Evolutionary conservation across 2,113 vertebrate genomes (phyloP), one percentile per base, ranked within the genome.

Genomic region (Amia ocellicauda): DNA sequence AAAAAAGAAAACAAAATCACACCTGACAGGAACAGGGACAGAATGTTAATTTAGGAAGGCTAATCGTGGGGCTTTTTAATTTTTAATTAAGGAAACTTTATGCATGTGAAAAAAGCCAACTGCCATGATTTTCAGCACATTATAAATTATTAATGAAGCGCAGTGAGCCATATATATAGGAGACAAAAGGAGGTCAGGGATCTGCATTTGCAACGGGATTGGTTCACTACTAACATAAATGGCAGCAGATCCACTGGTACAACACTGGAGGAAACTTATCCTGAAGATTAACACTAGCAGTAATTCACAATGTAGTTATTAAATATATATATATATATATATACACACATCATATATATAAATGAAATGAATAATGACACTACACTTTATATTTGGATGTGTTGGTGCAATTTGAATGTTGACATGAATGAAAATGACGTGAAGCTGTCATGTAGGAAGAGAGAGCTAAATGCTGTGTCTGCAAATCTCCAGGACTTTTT

Each of bases 11-110:
- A 53, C 19, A 11, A 16, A 51, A 61, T 68, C 28, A 67, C 73
- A 77, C 67, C 53, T 75, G 65, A 74, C 60, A 69, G 3, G 52
- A 68, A 62, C 14, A 55, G 61, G 41, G 58, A 55, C 29, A 24
- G 62, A 22, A 51, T 54, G 68, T 60, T 65, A 57, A 53, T 65
- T 69, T 42, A 63, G 26, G 41, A 57, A 49, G 69, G 60, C 67
- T 66, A 66, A 58, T 62, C 52, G 49, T 70, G 66, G n/a, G 68
- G 63, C 73, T 69, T 71, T 68, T 75, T 64, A 61, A 45, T 69
- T 70, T 75, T 71, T 75, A 77, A 80, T 80, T 66, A 77, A 78
- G 75, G 69, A 69, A 78, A 76, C 77, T 80, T 80, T 76, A 74
- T 69, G 78, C 75, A 72, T 78, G 75, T 76, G 78, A 80, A 80